Base-by-base conservation (phyloP, 2,797 vertebrate genomes). In the Hyperoplus immaculatus region DNA sequence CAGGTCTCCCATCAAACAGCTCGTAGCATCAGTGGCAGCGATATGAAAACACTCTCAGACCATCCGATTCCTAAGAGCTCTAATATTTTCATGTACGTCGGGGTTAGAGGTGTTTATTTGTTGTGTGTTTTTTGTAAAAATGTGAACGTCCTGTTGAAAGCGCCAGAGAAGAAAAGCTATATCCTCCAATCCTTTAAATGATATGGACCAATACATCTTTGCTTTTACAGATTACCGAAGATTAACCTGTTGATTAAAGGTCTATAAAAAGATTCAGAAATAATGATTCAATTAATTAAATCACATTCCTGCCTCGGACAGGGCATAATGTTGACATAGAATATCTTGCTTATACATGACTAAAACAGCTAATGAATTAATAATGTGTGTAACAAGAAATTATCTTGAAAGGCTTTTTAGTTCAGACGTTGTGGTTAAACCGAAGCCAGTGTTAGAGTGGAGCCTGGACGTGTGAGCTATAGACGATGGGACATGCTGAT, bases 401-500 rank as follows among this genome's bases (percentile, higher is more conserved):
- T 18, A 36, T 47, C 5, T 39, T 18, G 1, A 39, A 53, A 55
- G 60, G 4, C 45, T 53, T 41, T 51, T 39, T 18, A 18, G 14
- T 42, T 14, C 10, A 15, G 41, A 12, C 3, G 14, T 18, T 13
- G 15, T 57, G 38, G 36, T 51, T 70, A n/a, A 69, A 45, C 15
- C 3, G 16, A 10, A 64, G n/a, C 7, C 0, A 59, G n/a, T 42
- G 1, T 60, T 29, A 29, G 4, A 57, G 69, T 65, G 79, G 74
- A 72, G 13, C 55, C 29, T 54, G 50, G 69, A 65, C 50, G 13
- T 21, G 62, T 38, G 4, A 4, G 36, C 45, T 45, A 72, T 47
- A 43, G 60, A 57, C 61, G 13, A 68, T 46, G 11, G 65, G 47
- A 46, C 69, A 18, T 39, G 72, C 85, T 47, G 87, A 82, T 81